Base-by-base conservation (phyloP, 2,888 invertebrate species). In the Altica lythri region DNA sequence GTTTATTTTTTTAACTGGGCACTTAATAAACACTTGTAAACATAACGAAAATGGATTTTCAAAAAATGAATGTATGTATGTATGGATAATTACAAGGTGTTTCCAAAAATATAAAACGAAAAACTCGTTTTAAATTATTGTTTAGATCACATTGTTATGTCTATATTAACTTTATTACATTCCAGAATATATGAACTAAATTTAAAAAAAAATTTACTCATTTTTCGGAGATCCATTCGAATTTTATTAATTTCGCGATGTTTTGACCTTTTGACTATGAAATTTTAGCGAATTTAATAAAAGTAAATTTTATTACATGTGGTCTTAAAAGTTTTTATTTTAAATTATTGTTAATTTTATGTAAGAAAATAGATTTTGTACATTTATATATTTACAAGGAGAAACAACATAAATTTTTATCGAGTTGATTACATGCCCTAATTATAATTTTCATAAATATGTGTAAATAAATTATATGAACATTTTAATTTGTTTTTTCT, bases 321-420 rank as follows among this genome's bases (percentile, higher is more conserved):
- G 18, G 29, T 30, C 38, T 47, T 14, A 16, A 25, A 17, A n/a
- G 13, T n/a, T 30, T 44, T 22, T 35, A 32, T 22, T 37, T 35
- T 48, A 37, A 55, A 35, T 45, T 62, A 58, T 55, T 60, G 50
- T 55, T 30, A 38, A 48, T 54, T 53, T 42, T 30, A n/a, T 59
- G 51, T 38, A 61, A 55, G 50, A 56, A 45, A 56, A 50, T 57
- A 63, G 62, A 63, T 65, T 65, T 65, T 65, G 60, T 65, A 65
- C 63, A 61, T 65, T 65, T 65, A 60, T 65, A 65, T 63, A 61
- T 60, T 57, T 55, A 65, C 51, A 61, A 51, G 34, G 38, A 57
- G 38, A 50, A 44, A 50, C 32, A 29, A 47, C 45, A 54, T 48
- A 61, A 59, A 43, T 55, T 61, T 53, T 45, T 54, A 57, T 44